A percentile compares a stretch with the other conserved stretches of the same genome.
phyloP scores from a whole-genome alignment of 2,888 invertebrate species.

The Agrotis puta region DNA sequence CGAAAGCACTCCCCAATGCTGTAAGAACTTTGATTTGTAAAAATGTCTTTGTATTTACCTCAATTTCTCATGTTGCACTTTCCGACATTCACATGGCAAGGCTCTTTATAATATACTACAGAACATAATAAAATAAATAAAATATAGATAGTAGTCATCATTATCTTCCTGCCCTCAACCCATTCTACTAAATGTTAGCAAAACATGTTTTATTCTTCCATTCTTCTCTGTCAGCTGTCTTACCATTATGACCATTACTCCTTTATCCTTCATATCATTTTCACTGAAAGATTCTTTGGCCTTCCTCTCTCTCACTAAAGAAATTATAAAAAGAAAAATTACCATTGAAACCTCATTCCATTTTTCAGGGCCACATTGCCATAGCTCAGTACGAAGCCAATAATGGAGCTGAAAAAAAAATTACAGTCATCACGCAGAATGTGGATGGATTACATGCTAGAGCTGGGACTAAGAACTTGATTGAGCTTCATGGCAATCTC shows the following conservation, averaged over 20 bases:
- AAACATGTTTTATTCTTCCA: too few relatives aligned
- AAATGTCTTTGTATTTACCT: neutral
- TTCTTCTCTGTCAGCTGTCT: too few relatives aligned
- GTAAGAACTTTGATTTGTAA: conserved; percentile 77
- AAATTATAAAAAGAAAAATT: neutral
- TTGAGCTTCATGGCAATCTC: conserved; percentile 96
- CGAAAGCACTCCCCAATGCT: conserved; percentile 92
- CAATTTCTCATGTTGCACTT: neutral
- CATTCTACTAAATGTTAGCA: too few relatives aligned
- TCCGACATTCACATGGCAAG: too few relatives aligned
- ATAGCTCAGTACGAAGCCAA: conserved; percentile 92
- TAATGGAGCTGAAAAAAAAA: conserved; percentile 83
- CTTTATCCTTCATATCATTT: too few relatives aligned
- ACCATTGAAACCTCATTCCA: neutral
- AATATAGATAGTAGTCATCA: too few relatives aligned
- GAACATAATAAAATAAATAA: too few relatives aligned
- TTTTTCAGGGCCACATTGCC: conserved; percentile 91
- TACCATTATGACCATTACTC: too few relatives aligned
- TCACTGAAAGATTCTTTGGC: too few relatives aligned
- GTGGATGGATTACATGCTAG: conserved; percentile 96
- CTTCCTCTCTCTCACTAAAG: too few relatives aligned
- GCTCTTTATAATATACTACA: too few relatives aligned
- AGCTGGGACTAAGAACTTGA: conserved; percentile 94
- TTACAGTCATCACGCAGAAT: conserved; percentile 96
- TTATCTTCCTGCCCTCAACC: too few relatives aligned